A percentile compares a stretch with the other conserved stretches of the same genome.
These are phyloP conservation scores for Platycnemis pennipes DNA, from an alignment of 2,888 invertebrate genomes.

Conservation along the genomic window DNA sequence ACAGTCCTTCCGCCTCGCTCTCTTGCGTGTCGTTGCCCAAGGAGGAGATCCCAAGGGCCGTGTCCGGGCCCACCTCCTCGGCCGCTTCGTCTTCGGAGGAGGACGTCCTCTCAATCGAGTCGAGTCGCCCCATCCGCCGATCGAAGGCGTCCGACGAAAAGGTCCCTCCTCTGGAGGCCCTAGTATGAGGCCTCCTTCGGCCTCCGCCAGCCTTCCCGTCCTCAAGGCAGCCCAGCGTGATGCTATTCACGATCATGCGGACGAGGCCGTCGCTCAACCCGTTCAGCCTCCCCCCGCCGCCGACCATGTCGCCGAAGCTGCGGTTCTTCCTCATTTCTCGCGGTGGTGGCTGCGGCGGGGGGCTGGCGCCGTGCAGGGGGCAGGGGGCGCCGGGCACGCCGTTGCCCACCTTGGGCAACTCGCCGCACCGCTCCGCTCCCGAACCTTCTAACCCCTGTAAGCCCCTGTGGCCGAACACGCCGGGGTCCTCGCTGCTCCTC, in stretches of 20 bases:
- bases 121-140: background rate
- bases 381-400: background rate
- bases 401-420: background rate
- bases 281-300: constrained; percentile 45
- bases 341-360: too few relatives aligned
- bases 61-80: constrained; percentile 3
- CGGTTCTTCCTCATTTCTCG: background rate
- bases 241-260: constrained; percentile 50
- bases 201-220: background rate
- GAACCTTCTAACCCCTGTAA: background rate
- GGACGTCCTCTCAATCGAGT: background rate
- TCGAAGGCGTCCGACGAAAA: constrained; percentile 19
- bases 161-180: background rate
- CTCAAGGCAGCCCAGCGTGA: constrained; percentile 45
- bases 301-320: constrained; percentile 42
- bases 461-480: constrained; percentile 26
- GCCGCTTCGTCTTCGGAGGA: background rate
- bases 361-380: constrained; percentile 19
- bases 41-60: constrained; percentile 21
- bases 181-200: background rate
- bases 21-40: constrained; percentile 48
- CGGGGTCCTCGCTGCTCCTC: constrained; percentile 52
- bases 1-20: constrained; percentile 33
- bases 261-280: constrained; percentile 50
- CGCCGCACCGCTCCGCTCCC: background rate